phyloP scores from a whole-genome alignment of 2,797 vertebrate genomes.

The Coilia nasus region DNA sequence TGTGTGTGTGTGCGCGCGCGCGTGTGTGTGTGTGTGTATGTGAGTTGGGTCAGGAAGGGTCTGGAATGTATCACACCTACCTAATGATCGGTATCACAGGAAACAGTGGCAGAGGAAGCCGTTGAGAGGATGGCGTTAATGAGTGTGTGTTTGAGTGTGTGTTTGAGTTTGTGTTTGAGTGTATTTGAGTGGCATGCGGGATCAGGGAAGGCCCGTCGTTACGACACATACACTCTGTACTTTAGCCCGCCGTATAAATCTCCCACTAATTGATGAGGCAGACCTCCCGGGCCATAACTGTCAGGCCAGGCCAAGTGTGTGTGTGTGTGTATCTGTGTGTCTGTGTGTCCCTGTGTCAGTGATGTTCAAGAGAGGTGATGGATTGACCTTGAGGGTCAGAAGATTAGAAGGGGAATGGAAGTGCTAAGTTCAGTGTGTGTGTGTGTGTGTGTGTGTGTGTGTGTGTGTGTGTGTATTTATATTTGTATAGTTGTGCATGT shows the following conservation, averaged over 20 bases:
- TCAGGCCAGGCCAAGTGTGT: constrained; percentile 18
- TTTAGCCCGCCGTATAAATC: constrained; percentile 16
- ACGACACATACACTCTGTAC: constrained; percentile 19
- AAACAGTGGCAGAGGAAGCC: constrained; percentile 72
- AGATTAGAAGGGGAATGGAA: background rate
- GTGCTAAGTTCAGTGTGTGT: background rate
- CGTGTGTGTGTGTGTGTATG: background rate
- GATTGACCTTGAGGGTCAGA: background rate
- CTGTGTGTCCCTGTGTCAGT: background rate
- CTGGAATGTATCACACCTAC: constrained; percentile 79
- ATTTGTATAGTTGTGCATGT: background rate
- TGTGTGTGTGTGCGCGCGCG: background rate
- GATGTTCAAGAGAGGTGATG: background rate
- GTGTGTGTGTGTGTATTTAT: background rate
- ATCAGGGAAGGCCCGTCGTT: constrained; percentile 18
- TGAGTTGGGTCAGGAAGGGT: constrained; percentile 47
- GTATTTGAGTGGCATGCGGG: constrained; percentile 37
- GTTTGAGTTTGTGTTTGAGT: constrained; percentile 55
- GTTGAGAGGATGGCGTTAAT: constrained; percentile 68
- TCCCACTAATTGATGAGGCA: constrained; percentile 16
- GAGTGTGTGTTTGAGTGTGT: constrained; percentile 58
- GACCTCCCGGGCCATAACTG: constrained; percentile 7
- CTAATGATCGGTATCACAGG: constrained; percentile 79
- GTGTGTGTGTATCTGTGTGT: constrained; percentile 3
- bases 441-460: background rate